Conservation (phyloP, 2,113 vertebrate genomes). For the Amazona vittata region DNA sequence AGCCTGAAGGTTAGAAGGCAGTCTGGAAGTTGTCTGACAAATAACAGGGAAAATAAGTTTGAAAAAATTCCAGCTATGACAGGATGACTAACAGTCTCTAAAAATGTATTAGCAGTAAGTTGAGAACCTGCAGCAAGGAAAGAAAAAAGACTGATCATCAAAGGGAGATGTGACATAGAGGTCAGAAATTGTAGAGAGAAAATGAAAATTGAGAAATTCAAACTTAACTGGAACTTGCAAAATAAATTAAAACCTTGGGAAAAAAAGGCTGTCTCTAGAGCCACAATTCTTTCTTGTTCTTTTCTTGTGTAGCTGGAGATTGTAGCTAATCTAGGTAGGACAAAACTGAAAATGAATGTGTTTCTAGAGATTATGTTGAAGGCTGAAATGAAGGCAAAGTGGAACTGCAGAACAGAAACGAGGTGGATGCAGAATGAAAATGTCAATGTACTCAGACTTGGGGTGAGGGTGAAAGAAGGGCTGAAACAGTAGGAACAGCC, state of each 20-base stretch:
- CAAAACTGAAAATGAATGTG: background rate
- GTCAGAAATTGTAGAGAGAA: background rate
- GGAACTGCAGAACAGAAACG: background rate
- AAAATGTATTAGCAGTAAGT: background rate
- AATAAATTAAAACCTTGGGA: background rate
- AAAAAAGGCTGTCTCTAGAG: background rate
- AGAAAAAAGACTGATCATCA: background rate
- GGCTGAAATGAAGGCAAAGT: background rate
- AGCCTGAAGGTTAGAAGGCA: background rate
- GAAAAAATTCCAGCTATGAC: background rate
- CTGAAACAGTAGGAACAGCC: background rate
- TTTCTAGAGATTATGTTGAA: background rate
- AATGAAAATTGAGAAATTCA: background rate
- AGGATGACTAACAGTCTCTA: background rate
- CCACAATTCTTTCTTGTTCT: background rate
- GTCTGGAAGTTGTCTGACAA: background rate
- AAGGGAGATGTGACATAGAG: background rate
- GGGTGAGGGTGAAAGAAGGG: background rate
- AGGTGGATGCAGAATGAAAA: background rate
- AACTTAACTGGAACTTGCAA: background rate
- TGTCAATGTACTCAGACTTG: fast-evolving
- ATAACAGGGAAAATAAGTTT: background rate
- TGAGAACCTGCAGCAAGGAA: background rate
- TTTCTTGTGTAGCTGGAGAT: background rate
- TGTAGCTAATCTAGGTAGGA: background rate